Conservation (phyloP, 1,140 invertebrate species). For the Eubasilissa regina region DNA sequence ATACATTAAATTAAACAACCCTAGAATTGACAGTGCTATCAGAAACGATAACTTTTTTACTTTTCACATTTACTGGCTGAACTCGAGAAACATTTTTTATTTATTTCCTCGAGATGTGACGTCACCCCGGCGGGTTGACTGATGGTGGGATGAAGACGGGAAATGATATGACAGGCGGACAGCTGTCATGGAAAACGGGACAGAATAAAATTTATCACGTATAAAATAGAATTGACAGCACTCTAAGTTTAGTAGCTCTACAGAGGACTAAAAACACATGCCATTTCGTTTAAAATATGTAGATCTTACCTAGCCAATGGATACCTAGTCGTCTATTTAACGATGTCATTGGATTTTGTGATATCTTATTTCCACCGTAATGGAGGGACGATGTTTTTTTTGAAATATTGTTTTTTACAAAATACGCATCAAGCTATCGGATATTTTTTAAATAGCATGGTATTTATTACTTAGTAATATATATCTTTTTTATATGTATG, state of each 20-base stretch:
- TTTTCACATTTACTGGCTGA: slow-evolving; percentile 3
- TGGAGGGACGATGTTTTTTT: too few relatives aligned
- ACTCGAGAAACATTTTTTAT: slow-evolving; percentile 12
- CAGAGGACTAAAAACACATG: not conserved
- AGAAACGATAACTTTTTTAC: not conserved
- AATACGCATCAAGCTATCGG: too few relatives aligned
- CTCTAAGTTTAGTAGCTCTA: not conserved
- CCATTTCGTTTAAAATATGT: not conserved
- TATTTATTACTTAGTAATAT: too few relatives aligned
- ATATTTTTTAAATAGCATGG: too few relatives aligned
- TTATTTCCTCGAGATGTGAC: slow-evolving; percentile 17
- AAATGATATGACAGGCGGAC: slow-evolving; percentile 11
- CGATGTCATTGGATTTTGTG: too few relatives aligned
- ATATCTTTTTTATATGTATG: too few relatives aligned
- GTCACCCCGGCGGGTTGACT: slow-evolving; percentile 1
- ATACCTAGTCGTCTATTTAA: too few relatives aligned
- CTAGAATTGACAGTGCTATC: not conserved
- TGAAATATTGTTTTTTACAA: too few relatives aligned
- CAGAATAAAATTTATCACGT: slow-evolving; percentile 12
- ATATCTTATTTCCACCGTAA: too few relatives aligned
- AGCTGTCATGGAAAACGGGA: slow-evolving; percentile 16
- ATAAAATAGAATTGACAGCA: slow-evolving; percentile 12
- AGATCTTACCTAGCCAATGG: not conserved
- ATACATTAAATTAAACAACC: too few relatives aligned
- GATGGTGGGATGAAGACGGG: slow-evolving; percentile 17